phyloP scores from a whole-genome alignment of 2,113 vertebrate genomes.

The Hiodon alosoides region DNA sequence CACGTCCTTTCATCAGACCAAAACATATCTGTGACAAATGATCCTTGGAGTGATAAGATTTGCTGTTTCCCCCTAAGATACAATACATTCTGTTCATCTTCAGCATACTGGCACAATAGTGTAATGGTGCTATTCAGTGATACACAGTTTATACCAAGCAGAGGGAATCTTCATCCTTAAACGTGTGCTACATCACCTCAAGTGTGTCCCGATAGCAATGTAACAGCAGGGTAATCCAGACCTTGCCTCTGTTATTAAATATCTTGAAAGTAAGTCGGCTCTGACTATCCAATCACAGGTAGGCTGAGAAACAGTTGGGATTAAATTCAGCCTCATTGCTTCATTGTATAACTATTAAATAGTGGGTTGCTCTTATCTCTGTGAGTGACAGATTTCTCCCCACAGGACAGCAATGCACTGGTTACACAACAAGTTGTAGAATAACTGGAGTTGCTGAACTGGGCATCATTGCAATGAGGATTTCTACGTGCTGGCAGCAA shows the following conservation, averaged over 20 bases:
- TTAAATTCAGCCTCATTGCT: constrained; percentile 15
- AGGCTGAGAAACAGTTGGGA: not conserved
- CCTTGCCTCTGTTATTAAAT: not conserved
- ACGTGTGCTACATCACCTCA: not conserved
- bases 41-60: not conserved
- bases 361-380: not conserved
- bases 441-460: not conserved
- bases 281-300: constrained; percentile 1
- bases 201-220: not conserved
- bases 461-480: not conserved
- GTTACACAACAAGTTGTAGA: not conserved
- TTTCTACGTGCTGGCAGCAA: not conserved
- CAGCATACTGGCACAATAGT: not conserved
- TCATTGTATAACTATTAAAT: constrained; percentile 1
- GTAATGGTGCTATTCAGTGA: constrained; percentile 13
- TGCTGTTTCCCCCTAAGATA: not conserved
- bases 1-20: not conserved
- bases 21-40: not conserved
- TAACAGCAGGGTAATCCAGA: not conserved
- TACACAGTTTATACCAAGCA: constrained; percentile 1
- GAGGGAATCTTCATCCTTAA: not conserved
- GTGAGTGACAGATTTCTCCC: not conserved
- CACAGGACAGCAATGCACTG: not conserved
- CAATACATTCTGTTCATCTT: not conserved
- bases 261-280: constrained; percentile 10